Percentiles rank a stretch among this genome's conserved stretches.
Conservation (phyloP, 2,113 vertebrate genomes). For the Pycnonotus jocosus region DNA sequence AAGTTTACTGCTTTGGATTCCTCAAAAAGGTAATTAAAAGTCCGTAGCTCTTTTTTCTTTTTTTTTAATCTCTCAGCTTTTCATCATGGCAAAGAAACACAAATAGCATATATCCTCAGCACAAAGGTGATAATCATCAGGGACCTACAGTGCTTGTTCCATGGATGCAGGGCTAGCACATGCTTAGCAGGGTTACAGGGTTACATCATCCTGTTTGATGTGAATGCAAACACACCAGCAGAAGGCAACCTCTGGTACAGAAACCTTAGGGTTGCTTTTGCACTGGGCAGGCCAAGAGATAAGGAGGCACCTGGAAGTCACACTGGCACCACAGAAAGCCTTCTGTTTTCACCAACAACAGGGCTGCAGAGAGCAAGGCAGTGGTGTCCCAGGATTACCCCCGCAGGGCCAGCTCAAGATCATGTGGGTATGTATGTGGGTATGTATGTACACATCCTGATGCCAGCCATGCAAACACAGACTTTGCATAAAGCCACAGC, state of each 20-base stretch:
- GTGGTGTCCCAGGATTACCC: not conserved
- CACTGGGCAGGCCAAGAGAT: not conserved
- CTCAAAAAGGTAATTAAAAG: not conserved
- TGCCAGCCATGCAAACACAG: not conserved
- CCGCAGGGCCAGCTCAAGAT: not conserved
- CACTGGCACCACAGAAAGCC: not conserved
- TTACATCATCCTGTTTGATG: not conserved
- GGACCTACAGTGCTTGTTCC: not conserved
- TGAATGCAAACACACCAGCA: not conserved
- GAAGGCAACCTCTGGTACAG: not conserved
- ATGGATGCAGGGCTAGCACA: not conserved
- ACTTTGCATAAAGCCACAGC: not conserved
- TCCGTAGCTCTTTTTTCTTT: rapidly evolving
- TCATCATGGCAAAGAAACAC: not conserved
- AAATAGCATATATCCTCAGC: not conserved
- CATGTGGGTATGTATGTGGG: not conserved
- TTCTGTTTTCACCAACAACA: not conserved
- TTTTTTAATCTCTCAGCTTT: not conserved
- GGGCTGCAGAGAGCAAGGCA: not conserved
- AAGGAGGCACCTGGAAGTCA: not conserved
- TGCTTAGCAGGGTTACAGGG: not conserved
- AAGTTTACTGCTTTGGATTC: not conserved
- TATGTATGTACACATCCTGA: too few species aligned
- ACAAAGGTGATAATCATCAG: not conserved
- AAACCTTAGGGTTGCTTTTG: not conserved